A percentile compares a stretch with the other conserved stretches of the same genome.
phyloP scores from a whole-genome alignment of 1,140 invertebrate species.

The Calephelis virginiensis region DNA sequence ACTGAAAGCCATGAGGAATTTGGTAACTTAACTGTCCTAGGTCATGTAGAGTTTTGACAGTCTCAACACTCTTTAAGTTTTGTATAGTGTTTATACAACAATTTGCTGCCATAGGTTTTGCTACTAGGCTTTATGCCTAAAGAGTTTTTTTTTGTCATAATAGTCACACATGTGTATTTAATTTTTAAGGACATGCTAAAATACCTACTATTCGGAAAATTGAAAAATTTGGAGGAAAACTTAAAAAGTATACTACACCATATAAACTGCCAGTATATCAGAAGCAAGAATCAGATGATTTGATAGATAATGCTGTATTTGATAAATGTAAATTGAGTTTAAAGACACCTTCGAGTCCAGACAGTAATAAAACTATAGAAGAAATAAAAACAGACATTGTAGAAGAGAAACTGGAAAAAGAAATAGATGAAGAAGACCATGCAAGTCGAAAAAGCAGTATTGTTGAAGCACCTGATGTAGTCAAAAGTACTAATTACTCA shows the following conservation, averaged over 20 bases:
- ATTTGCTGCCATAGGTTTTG: background rate
- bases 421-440: background rate
- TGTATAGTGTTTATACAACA: background rate
- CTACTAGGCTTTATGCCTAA: background rate
- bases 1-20: no score
- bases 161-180: background rate
- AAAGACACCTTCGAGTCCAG: slow-evolving; percentile 37
- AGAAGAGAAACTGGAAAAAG: slow-evolving; percentile 23
- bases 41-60: no score
- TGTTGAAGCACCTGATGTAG: slow-evolving; percentile 53
- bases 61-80: no score
- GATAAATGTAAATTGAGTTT: slow-evolving; percentile 65
- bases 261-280: slow-evolving; percentile 45
- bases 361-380: slow-evolving; percentile 30
- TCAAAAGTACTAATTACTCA: slow-evolving; percentile 57
- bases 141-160: background rate
- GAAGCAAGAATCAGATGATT: slow-evolving; percentile 51
- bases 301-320: slow-evolving; percentile 49
- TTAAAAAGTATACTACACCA: slow-evolving; percentile 35
- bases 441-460: slow-evolving; percentile 42
- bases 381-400: slow-evolving; percentile 26
- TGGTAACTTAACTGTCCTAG: no score
- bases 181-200: background rate
- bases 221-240: slow-evolving; percentile 46
- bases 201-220: slow-evolving; percentile 25